Percentiles rank a stretch among this genome's conserved stretches.
Evolutionary conservation across 92 coral and sea anemone species (phyloP).

Genomic region (Parazoanthus atlanticus): DNA sequence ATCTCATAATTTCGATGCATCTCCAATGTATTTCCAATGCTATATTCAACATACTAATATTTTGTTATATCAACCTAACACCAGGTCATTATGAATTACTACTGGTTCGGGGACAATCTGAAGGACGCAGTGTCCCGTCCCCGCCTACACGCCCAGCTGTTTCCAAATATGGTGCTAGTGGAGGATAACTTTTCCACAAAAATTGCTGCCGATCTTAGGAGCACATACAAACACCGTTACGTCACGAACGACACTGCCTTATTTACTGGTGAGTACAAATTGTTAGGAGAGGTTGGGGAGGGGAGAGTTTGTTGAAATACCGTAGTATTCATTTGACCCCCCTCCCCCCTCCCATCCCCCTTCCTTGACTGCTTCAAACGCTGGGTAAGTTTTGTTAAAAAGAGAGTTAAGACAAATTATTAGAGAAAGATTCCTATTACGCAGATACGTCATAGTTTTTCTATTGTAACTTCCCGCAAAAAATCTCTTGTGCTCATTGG

Average conservation of each 20-base stretch:
- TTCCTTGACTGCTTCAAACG: no score
- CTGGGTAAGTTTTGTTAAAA: no score
- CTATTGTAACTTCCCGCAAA: no score
- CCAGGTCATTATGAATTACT: constrained; percentile 86
- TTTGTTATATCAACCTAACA: not conserved
- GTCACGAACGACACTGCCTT: constrained; percentile 77
- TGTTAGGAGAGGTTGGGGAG: no score
- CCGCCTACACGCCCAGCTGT: constrained; percentile 79
- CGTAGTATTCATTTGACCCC: no score
- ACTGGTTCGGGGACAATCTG: constrained; percentile 77
- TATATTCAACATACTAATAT: not conserved
- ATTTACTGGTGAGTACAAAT: constrained; percentile 65
- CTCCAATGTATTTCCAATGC: not conserved
- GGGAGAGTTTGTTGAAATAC: no score
- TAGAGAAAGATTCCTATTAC: no score
- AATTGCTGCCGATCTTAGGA: constrained; percentile 60
- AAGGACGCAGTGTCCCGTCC: constrained; percentile 81
- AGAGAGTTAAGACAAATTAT: no score
- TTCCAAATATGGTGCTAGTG: constrained; percentile 80
- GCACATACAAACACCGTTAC: constrained; percentile 60
- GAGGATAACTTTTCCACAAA: constrained; percentile 72
- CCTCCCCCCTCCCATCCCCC: no score
- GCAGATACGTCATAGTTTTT: no score
- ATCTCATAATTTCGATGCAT: no score
- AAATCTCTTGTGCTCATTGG: no score